Percentiles rank a stretch among this genome's conserved stretches.
Conservation (phyloP, 2,113 vertebrate species). For the Meleagris gallopavo region DNA sequence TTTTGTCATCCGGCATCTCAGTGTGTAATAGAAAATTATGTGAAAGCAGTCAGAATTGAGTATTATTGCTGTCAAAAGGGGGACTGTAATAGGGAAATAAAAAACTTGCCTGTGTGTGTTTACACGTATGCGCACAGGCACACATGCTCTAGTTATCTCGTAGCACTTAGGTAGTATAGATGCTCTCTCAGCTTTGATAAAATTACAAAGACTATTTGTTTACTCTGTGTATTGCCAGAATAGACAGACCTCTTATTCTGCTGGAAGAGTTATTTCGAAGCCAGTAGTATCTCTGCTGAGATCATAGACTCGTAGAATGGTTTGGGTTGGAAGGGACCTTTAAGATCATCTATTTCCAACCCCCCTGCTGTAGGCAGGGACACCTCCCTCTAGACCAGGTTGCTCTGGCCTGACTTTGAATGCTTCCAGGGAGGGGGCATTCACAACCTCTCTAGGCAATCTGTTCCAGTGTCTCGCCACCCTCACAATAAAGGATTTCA, state of each 20-base stretch:
- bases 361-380: no score
- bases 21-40: not conserved
- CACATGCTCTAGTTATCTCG: not conserved
- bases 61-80: not conserved
- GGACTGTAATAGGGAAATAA: not conserved
- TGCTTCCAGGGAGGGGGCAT: no score
- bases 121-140: not conserved
- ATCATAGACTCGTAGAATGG: no score
- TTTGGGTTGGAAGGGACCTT: no score
- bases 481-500: no score
- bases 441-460: no score
- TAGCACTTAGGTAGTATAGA: accelerated
- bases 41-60: not conserved
- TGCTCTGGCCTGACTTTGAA: no score
- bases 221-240: not conserved
- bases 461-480: no score
- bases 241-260: not conserved
- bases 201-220: not conserved
- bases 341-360: no score
- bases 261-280: not conserved
- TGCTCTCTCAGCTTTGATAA: not conserved
- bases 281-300: not conserved
- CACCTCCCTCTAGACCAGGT: no score
- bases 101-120: not conserved
- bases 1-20: not conserved